These are phyloP conservation scores for Eurosta solidaginis DNA, from an alignment of 1,140 invertebrate genomes.

Conservation along the genomic window DNA sequence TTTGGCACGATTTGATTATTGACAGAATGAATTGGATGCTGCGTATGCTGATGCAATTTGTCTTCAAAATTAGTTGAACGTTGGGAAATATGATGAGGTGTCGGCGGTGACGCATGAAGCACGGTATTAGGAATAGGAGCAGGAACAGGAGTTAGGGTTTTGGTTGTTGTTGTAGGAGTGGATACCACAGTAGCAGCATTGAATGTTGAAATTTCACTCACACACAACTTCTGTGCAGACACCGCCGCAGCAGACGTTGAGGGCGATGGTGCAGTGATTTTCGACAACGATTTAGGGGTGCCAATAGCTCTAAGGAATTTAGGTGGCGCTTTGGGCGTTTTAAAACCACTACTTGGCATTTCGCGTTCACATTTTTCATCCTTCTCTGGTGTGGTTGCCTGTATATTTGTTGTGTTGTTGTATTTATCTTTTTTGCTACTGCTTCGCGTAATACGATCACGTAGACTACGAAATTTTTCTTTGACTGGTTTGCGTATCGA, in stretches of 20 bases:
- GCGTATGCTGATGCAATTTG: no score
- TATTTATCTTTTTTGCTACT: slow-evolving; percentile 44
- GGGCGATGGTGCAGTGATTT: neutral
- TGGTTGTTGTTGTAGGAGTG: slow-evolving; percentile 23
- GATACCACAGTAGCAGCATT: slow-evolving; percentile 35
- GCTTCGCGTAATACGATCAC: slow-evolving; percentile 50
- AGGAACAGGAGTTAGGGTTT: no score
- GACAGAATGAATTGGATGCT: no score
- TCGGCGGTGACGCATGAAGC: no score
- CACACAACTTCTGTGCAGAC: neutral
- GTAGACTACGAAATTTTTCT: slow-evolving; percentile 49
- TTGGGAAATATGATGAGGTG: no score
- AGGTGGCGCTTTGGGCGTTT: slow-evolving; percentile 52
- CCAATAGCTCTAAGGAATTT: slow-evolving; percentile 30
- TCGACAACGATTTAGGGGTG: slow-evolving; percentile 28
- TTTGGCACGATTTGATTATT: no score
- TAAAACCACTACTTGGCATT: slow-evolving; percentile 47
- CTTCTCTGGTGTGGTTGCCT: slow-evolving; percentile 12
- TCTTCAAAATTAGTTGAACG: no score
- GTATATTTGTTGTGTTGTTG: neutral
- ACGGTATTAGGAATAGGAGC: no score
- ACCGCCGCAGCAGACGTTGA: neutral
- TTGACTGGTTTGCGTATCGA: slow-evolving; percentile 54
- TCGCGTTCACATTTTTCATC: slow-evolving; percentile 31
- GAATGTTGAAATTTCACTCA: neutral